A percentile compares a stretch with the other conserved stretches of the same genome.
These are phyloP conservation scores for Pharmacophagus antenor DNA, from an alignment of 2,888 invertebrate species.

Conservation along the genomic window DNA sequence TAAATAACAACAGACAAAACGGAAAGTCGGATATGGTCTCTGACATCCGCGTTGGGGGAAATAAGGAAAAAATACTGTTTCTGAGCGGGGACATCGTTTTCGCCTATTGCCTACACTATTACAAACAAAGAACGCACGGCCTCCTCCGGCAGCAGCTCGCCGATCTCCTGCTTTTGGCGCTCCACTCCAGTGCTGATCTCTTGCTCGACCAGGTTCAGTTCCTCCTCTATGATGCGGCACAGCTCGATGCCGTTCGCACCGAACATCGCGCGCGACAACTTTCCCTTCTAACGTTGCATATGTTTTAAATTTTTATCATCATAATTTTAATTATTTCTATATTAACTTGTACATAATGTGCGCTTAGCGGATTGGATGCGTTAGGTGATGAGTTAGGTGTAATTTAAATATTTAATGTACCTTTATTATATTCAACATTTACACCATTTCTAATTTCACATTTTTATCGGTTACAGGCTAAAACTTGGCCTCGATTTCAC, in stretches of 20 bases:
- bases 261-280: constrained; percentile 74
- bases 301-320: background rate
- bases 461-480: too few relatives aligned
- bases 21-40: too few relatives aligned
- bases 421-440: too few relatives aligned
- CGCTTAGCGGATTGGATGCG: too few relatives aligned
- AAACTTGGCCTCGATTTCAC: too few relatives aligned
- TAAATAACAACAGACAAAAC: too few relatives aligned
- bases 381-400: too few relatives aligned
- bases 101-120: background rate
- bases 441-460: too few relatives aligned
- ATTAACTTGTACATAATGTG: too few relatives aligned
- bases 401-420: too few relatives aligned
- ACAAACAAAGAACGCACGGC: constrained; percentile 42
- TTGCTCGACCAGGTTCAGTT: constrained; percentile 43
- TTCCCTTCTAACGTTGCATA: constrained; percentile 43
- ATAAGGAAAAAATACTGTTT: background rate
- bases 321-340: too few relatives aligned
- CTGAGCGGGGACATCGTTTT: background rate
- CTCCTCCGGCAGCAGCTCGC: constrained; percentile 75
- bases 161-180: constrained; percentile 49
- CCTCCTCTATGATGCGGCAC: constrained; percentile 63
- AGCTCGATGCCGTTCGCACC: constrained; percentile 73
- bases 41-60: background rate
- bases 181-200: constrained; percentile 46